A percentile compares a stretch with the other conserved stretches of the same genome.
Evolutionary conservation across 2,113 vertebrate genomes (phyloP).

Genomic region (Eleginops maclovinus): DNA sequence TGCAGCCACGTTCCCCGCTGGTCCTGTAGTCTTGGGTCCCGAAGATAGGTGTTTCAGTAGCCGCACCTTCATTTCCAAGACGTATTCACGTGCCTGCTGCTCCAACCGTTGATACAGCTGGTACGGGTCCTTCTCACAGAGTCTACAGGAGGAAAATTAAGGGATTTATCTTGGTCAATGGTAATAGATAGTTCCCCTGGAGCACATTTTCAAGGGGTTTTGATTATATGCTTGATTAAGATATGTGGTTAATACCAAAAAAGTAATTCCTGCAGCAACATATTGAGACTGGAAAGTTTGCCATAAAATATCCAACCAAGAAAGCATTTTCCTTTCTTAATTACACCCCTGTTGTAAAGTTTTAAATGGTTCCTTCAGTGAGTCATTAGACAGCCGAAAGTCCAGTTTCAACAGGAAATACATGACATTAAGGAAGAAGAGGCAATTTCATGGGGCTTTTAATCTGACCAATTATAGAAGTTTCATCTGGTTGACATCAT

Average conservation of each 20-base stretch:
- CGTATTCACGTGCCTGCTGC: slow-evolving; percentile 95
- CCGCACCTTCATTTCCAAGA: slow-evolving; percentile 96
- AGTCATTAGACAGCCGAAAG: slow-evolving; percentile 5
- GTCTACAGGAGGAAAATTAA: slow-evolving; percentile 75
- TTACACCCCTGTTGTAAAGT: background rate
- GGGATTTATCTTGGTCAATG: too few relatives aligned
- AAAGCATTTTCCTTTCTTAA: background rate
- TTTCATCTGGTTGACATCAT: slow-evolving; percentile 26
- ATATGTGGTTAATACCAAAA: too few relatives aligned
- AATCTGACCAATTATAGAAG: background rate
- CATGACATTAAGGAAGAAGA: slow-evolving; percentile 6
- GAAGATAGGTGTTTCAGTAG: slow-evolving; percentile 92
- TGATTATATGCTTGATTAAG: too few relatives aligned
- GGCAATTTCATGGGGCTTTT: background rate
- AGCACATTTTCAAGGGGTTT: too few relatives aligned
- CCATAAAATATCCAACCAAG: background rate
- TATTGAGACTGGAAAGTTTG: background rate
- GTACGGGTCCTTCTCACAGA: slow-evolving; percentile 97
- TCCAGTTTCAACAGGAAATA: slow-evolving; percentile 19
- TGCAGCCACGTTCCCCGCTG: slow-evolving; percentile 69
- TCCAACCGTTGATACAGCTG: slow-evolving; percentile 97
- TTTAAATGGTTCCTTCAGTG: slow-evolving; percentile 1
- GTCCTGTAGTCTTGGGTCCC: slow-evolving; percentile 84
- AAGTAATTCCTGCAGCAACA: too few relatives aligned
- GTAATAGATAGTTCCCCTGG: background rate